These are phyloP conservation scores for Channa maculata DNA, from an alignment of 2,113 vertebrate species.

Conservation along the genomic window DNA sequence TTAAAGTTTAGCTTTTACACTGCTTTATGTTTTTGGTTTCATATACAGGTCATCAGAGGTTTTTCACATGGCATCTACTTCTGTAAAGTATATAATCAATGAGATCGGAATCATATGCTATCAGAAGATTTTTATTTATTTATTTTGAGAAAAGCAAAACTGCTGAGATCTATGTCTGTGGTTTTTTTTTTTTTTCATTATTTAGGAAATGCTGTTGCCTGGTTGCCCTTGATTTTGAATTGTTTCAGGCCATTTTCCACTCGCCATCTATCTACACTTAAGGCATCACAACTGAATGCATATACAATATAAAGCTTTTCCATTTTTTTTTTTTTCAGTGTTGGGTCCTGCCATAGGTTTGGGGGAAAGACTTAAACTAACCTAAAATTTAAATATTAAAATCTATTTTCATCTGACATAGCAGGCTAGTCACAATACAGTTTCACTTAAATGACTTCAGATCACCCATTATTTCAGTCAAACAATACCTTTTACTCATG, in stretches of 20 bases:
- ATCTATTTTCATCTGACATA: background rate
- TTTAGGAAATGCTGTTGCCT: no score
- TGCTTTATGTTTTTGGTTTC: background rate
- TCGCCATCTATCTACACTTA: no score
- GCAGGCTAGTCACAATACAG: background rate
- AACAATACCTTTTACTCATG: constrained; percentile 16
- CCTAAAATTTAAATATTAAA: background rate
- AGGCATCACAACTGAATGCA: no score
- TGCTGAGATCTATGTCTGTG: no score
- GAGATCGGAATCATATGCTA: no score
- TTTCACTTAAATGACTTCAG: background rate
- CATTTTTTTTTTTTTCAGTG: no score
- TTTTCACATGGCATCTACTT: background rate
- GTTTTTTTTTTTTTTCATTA: no score
- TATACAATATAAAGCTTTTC: no score
- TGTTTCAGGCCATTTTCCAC: no score
- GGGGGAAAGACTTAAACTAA: background rate
- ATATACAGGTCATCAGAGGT: background rate
- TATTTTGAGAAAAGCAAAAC: background rate
- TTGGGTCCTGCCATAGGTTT: background rate
- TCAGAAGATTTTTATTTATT: background rate
- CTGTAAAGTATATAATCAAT: no score
- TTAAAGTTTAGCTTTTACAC: constrained; percentile 4
- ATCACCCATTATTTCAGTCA: background rate
- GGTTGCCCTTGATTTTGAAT: no score